Base-by-base conservation (phyloP, 2,797 vertebrate species). In the Psittacula derbiana region DNA sequence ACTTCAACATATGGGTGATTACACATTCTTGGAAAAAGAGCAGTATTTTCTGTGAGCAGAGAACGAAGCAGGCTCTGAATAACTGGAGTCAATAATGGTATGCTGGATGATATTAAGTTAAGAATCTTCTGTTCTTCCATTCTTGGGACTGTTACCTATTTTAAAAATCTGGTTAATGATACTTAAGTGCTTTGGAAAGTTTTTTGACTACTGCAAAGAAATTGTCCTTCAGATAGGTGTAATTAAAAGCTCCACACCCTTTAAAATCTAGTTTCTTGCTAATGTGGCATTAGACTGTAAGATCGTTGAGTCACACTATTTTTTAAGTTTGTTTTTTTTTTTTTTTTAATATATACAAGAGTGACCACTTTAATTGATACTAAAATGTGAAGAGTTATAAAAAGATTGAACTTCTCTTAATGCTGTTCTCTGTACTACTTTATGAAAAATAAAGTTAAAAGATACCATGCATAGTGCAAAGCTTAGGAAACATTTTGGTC, bases 161-260 rank as follows among this genome's bases (percentile, higher is more conserved):
- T 84, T 61, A 72, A 79, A 96, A 86, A n/a, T 33, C 2, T 8
- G 4, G 3, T 90, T 88, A 66, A 64, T 49, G 16, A 36, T 46
- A 33, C 16, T 73, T 58, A 65, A 81, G 53, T 43, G n/a, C 4
- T 80, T 92, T 64, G 47, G 36, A 76, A 76, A 49, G 16, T 69
- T n/a, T 79, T 90, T 93, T 81, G 36, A 33, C 28, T 72, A 30
- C 50, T 50, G 40, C 30, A 69, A 79, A 84, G 24, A 86, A 83
- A 41, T n/a, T 2, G 15, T 55, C 17, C 12, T 20, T 72, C 52
- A 71, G 31, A 38, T 24, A 72, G 14, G 4, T 50, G 30, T 33
- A 72, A 46, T 86, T 91, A 65, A 86, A 80, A 74, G 5, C 33
- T 52, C 16, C 33, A 30, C 24, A 6, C 61, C 21, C 33, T 84